These are phyloP conservation scores for Cotesia chilonis DNA, from an alignment of 1,140 invertebrate genomes.

Conservation along the genomic window DNA sequence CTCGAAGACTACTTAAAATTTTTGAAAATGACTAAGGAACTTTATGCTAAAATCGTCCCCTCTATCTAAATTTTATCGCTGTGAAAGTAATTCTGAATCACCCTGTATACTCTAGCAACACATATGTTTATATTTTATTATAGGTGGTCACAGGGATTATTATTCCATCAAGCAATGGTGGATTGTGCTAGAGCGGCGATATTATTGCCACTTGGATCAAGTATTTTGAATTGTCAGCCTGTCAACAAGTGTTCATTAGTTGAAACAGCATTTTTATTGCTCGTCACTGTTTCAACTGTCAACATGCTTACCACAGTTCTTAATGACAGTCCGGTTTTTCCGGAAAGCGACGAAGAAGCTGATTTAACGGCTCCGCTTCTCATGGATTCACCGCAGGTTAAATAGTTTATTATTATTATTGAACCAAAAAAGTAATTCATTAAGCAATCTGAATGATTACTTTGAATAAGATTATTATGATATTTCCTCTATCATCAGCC, in stretches of 20 bases:
- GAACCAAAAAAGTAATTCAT: background rate
- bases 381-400: constrained; percentile 79
- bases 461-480: background rate
- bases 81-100: too few species aligned
- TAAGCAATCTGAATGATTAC: constrained; percentile 5
- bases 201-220: constrained; percentile 81
- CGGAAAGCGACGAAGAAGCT: constrained; percentile 77
- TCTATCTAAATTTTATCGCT: too few species aligned
- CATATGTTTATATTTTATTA: constrained; percentile 40
- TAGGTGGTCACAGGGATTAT: constrained; percentile 87
- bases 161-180: constrained; percentile 87
- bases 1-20: too few species aligned
- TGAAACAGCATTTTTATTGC: constrained; percentile 87
- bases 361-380: constrained; percentile 74
- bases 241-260: constrained; percentile 89
- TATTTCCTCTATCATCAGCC: background rate
- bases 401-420: constrained; percentile 17
- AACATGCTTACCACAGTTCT: constrained; percentile 90
- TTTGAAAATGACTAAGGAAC: too few species aligned
- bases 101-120: too few species aligned
- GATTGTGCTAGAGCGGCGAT: constrained; percentile 85
- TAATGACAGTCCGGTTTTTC: constrained; percentile 88
- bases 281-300: constrained; percentile 89
- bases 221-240: constrained; percentile 83
- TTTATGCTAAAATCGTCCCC: too few species aligned